A percentile compares a stretch with the other conserved stretches of the same genome.
These are phyloP conservation scores for Zaprionus camerounensis DNA, from an alignment of 1,140 invertebrate genomes.

Conservation along the genomic window DNA sequence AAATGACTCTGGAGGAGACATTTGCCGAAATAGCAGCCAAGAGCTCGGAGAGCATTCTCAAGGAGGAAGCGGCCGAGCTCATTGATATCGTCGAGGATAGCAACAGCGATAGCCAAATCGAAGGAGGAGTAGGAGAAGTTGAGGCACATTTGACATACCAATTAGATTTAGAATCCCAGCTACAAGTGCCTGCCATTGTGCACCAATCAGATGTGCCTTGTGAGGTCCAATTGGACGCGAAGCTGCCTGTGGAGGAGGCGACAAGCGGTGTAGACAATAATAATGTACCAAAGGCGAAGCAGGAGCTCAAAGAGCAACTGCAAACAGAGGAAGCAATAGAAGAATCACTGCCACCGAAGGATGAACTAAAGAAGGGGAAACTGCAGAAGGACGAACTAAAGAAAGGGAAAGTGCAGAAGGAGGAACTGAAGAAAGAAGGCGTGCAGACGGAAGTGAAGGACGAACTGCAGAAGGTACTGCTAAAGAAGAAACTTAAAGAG, in stretches of 20 bases:
- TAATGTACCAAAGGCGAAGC: not conserved
- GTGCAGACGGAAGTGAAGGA: too few species aligned
- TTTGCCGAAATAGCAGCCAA: conserved; percentile 63
- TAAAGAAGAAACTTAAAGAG: not conserved
- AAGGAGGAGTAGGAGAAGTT: not conserved
- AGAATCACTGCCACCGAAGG: not conserved
- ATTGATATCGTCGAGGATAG: conserved; percentile 1
- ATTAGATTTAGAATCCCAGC: conserved; percentile 5
- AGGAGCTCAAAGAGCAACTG: not conserved
- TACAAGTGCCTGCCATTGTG: not conserved
- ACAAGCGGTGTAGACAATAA: not conserved
- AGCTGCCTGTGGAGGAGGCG: not conserved
- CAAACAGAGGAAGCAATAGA: not conserved
- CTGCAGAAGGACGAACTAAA: too few species aligned
- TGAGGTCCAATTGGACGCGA: not conserved
- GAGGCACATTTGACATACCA: not conserved
- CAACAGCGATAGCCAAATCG: conserved; percentile 2
- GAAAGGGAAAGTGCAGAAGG: too few species aligned
- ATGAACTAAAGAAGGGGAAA: not conserved
- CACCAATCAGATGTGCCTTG: not conserved
- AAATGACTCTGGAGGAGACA: conserved; percentile 60
- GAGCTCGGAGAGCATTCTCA: conserved; percentile 45
- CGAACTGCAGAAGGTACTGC: too few species aligned
- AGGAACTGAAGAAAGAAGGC: too few species aligned
- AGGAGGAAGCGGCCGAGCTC: not conserved